phyloP scores from a whole-genome alignment of 2,113 vertebrate species.

The Sylvilagus bachmani region DNA sequence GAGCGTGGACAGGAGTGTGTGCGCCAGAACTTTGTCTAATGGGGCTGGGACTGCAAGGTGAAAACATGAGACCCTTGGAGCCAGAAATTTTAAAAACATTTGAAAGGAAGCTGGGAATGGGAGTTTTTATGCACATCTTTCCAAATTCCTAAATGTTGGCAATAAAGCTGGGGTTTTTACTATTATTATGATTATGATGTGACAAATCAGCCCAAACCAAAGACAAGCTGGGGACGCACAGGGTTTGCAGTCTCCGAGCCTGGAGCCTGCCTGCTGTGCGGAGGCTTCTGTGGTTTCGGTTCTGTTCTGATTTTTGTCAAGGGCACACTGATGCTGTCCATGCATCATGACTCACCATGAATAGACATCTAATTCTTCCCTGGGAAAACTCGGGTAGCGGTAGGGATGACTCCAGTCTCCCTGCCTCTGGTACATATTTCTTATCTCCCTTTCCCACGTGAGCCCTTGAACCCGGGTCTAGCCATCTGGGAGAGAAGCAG shows the following conservation, averaged over 20 bases:
- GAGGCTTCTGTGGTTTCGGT: background rate
- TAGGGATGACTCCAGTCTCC: background rate
- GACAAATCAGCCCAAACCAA: conserved; percentile 67
- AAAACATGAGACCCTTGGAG: background rate
- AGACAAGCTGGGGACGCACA: conserved; percentile 12
- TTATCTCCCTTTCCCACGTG: background rate
- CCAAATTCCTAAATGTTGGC: conserved; percentile 44
- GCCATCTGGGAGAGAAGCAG: conserved; percentile 8
- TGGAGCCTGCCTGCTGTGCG: background rate
- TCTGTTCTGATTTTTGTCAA: conserved; percentile 41
- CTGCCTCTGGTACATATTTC: background rate
- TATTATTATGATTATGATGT: background rate
- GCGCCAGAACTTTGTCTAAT: background rate
- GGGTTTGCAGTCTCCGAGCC: background rate
- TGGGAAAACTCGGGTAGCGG: background rate
- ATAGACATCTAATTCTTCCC: conserved; percentile 40
- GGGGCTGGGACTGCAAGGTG: too few relatives aligned
- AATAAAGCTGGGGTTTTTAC: conserved; percentile 39
- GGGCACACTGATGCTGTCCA: conserved; percentile 27
- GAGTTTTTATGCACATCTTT: background rate
- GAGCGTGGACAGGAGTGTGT: background rate
- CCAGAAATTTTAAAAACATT: background rate
- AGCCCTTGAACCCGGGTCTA: background rate
- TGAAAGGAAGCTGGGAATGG: conserved; percentile 25
- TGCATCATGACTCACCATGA: conserved; percentile 21